A percentile compares a stretch with the other conserved stretches of the same genome.
Conservation (phyloP, 2,113 vertebrate species). For the Lycocorax pyrrhopterus region DNA sequence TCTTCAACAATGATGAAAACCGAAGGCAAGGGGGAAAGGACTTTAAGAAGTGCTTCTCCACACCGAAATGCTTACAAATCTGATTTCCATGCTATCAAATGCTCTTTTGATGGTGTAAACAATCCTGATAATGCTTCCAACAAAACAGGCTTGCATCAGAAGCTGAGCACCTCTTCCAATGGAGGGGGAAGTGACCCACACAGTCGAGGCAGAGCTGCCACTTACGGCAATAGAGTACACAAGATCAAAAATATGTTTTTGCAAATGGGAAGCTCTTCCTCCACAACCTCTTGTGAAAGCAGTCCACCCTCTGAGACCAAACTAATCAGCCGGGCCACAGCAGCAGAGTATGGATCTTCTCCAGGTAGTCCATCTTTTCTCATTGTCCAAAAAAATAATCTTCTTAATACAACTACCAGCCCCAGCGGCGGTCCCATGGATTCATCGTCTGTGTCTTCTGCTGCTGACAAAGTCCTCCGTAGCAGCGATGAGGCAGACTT, state of each 20-base stretch:
- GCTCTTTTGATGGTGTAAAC: slow-evolving; percentile 85
- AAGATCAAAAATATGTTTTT: slow-evolving; percentile 94
- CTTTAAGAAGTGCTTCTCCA: slow-evolving; percentile 87
- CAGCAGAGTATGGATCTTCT: slow-evolving; percentile 64
- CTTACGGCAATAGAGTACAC: slow-evolving; percentile 86
- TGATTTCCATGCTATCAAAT: slow-evolving; percentile 91
- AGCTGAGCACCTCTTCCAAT: slow-evolving; percentile 74
- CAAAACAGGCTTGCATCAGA: slow-evolving; percentile 61
- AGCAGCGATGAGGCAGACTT: slow-evolving; percentile 81
- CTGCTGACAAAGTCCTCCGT: slow-evolving; percentile 76
- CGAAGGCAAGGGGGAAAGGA: slow-evolving; percentile 87
- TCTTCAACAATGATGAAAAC: slow-evolving; percentile 84
- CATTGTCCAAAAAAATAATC: slow-evolving; percentile 71
- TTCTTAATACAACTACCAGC: slow-evolving; percentile 63
- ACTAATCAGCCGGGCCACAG: slow-evolving; percentile 33
- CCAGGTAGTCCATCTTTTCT: slow-evolving; percentile 69
- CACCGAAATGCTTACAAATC: slow-evolving; percentile 91
- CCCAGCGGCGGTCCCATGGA: background rate
- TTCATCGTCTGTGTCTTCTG: slow-evolving; percentile 45
- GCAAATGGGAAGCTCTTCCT: slow-evolving; percentile 84
- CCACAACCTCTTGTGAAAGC: slow-evolving; percentile 73
- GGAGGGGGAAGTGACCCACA: slow-evolving; percentile 79
- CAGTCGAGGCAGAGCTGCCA: slow-evolving; percentile 80
- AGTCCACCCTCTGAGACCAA: slow-evolving; percentile 75
- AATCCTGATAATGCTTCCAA: slow-evolving; percentile 66